phyloP scores from a whole-genome alignment of 2,797 vertebrate genomes.

The Carduelis carduelis region DNA sequence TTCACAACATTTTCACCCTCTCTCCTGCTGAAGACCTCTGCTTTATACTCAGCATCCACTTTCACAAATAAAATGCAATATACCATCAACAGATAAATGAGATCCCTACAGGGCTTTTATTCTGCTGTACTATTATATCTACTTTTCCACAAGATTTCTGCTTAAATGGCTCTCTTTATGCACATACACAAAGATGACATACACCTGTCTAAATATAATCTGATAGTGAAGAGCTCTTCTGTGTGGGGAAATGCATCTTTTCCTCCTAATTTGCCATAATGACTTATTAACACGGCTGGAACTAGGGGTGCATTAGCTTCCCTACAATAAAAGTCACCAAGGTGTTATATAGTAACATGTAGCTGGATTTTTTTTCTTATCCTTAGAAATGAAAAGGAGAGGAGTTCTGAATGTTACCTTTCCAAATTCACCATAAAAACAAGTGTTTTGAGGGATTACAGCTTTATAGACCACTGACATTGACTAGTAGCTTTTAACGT shows the following conservation, averaged over 20 bases:
- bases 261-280: slow-evolving; percentile 51
- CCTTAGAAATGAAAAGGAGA: background rate
- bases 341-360: background rate
- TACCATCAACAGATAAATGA: slow-evolving; percentile 49
- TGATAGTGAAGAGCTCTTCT: slow-evolving; percentile 13
- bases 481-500: background rate
- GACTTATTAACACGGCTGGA: slow-evolving; percentile 21
- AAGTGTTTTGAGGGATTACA: background rate
- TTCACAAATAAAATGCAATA: slow-evolving; percentile 49
- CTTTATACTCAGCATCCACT: slow-evolving; percentile 12
- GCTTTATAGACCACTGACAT: background rate
- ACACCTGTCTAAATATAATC: slow-evolving; percentile 53
- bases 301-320: background rate
- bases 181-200: slow-evolving; percentile 42
- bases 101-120: slow-evolving; percentile 47
- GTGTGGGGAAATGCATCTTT: background rate
- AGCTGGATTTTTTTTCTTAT: background rate
- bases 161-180: slow-evolving; percentile 54
- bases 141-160: slow-evolving; percentile 49
- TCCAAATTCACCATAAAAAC: background rate
- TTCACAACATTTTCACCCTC: background rate
- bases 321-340: background rate
- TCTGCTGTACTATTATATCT: background rate
- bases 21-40: slow-evolving; percentile 3
- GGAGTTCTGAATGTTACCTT: background rate